These are phyloP conservation scores for Tachycineta bicolor DNA, from an alignment of 2,113 vertebrate species.

Conservation along the genomic window DNA sequence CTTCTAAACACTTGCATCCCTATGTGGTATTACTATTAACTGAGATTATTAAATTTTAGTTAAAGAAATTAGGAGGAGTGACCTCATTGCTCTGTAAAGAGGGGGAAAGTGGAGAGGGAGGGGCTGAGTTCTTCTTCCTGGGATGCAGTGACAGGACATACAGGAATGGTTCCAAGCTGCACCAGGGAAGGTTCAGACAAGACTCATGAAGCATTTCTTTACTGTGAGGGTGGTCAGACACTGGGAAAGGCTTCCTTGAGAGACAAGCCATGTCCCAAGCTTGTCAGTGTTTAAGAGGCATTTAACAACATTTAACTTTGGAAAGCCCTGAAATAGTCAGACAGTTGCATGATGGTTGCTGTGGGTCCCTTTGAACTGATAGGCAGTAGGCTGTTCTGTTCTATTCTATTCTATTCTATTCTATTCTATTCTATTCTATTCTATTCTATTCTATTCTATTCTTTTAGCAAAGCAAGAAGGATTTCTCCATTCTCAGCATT, in stretches of 20 bases:
- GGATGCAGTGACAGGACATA: background rate
- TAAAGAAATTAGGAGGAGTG: background rate
- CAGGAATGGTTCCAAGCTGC: background rate
- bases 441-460: background rate
- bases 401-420: background rate
- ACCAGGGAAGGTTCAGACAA: background rate
- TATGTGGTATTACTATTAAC: background rate
- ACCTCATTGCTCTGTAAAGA: background rate
- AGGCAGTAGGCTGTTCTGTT: background rate
- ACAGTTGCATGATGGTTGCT: background rate
- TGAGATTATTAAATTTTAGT: background rate
- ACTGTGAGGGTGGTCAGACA: background rate
- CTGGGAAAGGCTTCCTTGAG: background rate
- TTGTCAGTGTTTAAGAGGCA: background rate
- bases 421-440: background rate
- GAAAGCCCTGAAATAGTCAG: background rate
- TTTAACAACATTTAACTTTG: background rate
- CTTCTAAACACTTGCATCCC: background rate
- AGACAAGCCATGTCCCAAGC: accelerated
- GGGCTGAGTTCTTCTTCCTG: background rate
- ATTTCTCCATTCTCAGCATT: background rate
- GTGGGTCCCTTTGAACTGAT: background rate
- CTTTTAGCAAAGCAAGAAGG: background rate
- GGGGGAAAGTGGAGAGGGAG: background rate
- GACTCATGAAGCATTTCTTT: background rate